These are phyloP conservation scores for Acanthaster planci DNA, from an alignment of 35 echinoderm and acorn worm species.

Conservation along the genomic window DNA sequence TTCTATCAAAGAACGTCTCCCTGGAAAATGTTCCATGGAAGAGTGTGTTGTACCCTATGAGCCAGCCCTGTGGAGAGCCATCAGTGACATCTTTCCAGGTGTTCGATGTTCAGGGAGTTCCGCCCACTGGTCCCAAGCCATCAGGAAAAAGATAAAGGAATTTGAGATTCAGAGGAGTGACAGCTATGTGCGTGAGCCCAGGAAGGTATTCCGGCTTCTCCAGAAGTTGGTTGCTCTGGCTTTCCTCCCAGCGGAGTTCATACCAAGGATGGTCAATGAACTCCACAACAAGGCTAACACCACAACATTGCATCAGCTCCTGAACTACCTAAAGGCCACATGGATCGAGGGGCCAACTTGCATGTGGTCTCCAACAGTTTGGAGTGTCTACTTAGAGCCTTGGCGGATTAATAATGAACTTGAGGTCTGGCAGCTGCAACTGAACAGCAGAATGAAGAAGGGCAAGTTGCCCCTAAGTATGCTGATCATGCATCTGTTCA, in stretches of 20 bases:
- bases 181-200: background rate
- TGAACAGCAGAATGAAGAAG: background rate
- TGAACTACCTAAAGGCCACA: conserved; percentile 17
- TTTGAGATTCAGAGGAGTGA: background rate
- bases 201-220: background rate
- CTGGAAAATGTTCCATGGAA: background rate
- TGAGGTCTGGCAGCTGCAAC: conserved; percentile 16
- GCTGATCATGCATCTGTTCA: background rate
- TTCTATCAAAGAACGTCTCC: background rate
- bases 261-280: conserved; percentile 9
- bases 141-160: conserved; percentile 4
- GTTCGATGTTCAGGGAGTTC: background rate
- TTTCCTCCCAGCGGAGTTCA: conserved; percentile 16
- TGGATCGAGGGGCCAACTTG: conserved; percentile 14
- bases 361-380: conserved; percentile 17
- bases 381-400: conserved; percentile 15
- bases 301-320: conserved; percentile 7
- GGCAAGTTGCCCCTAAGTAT: background rate
- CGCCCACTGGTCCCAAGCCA: conserved; percentile 5
- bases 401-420: conserved; percentile 31
- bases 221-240: conserved; percentile 24
- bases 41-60: conserved; percentile 16
- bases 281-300: conserved; percentile 20
- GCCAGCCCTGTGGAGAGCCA: background rate
- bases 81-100: background rate